Evolutionary conservation across 2,888 invertebrate species (phyloP).

Genomic region (Mesochorus sp.): DNA sequence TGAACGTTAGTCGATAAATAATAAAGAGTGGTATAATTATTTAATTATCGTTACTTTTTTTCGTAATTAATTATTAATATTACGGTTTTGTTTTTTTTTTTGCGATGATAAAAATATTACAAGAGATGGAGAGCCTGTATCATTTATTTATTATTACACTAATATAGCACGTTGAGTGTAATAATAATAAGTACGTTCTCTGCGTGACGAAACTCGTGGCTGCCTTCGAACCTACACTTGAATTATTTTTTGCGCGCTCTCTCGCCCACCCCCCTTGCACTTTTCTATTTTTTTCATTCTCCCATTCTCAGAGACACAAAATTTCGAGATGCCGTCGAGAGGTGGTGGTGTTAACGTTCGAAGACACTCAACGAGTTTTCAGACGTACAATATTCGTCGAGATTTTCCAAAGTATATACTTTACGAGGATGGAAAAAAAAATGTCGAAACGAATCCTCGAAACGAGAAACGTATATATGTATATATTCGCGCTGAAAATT

Average conservation of each 20-base stretch:
- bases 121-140: slow-evolving; percentile 80
- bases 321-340: slow-evolving; percentile 42
- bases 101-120: slow-evolving; percentile 82
- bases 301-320: slow-evolving; percentile 39
- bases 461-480: slow-evolving; percentile 31
- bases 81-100: slow-evolving; percentile 64
- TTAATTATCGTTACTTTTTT: slow-evolving; percentile 69
- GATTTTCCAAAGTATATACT: slow-evolving; percentile 37
- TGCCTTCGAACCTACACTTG: slow-evolving; percentile 62
- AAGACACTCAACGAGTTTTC: slow-evolving; percentile 64
- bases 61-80: slow-evolving; percentile 59
- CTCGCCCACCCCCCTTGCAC: background rate
- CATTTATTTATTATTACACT: slow-evolving; percentile 71
- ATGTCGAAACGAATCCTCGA: slow-evolving; percentile 70
- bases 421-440: slow-evolving; percentile 50
- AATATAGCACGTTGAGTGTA: slow-evolving; percentile 65
- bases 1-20: slow-evolving; percentile 81
- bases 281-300: slow-evolving; percentile 40
- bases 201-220: slow-evolving; percentile 64
- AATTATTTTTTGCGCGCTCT: slow-evolving; percentile 24
- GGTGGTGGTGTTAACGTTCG: slow-evolving; percentile 42
- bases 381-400: slow-evolving; percentile 65
- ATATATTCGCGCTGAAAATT: background rate
- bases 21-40: slow-evolving; percentile 81
- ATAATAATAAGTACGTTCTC: slow-evolving; percentile 54